phyloP scores from a whole-genome alignment of 2,113 vertebrate species.

The Pygoscelis adeliae region DNA sequence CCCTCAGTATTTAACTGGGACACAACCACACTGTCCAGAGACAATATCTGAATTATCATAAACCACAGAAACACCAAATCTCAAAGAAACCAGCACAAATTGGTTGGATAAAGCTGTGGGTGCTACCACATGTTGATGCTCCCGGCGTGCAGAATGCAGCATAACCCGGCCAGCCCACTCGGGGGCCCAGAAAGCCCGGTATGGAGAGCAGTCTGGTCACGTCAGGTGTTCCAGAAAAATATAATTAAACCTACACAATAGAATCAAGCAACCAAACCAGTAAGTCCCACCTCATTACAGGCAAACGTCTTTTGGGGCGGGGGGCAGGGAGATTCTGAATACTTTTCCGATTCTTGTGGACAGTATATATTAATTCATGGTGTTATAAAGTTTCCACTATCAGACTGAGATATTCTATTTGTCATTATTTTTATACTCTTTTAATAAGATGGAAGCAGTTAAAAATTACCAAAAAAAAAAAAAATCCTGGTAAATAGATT shows the following conservation, averaged over 20 bases:
- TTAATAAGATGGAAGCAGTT: background rate
- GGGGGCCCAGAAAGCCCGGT: background rate
- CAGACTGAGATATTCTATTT: background rate
- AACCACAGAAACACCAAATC: background rate
- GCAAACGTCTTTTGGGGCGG: rapidly evolving
- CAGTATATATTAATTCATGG: background rate
- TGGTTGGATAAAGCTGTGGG: background rate
- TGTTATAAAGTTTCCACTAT: background rate
- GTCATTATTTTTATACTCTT: background rate
- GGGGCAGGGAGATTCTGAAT: background rate
- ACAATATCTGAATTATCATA: background rate
- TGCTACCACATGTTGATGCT: rapidly evolving
- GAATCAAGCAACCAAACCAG: background rate
- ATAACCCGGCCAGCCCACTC: background rate
- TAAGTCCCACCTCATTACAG: background rate
- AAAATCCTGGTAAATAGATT: background rate
- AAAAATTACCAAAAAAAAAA: background rate
- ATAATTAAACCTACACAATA: background rate
- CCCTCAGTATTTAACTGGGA: background rate
- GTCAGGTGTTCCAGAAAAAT: background rate
- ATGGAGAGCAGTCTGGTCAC: background rate
- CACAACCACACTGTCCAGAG: background rate
- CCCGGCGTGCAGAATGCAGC: background rate
- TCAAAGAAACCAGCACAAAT: background rate
- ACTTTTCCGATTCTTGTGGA: background rate